phyloP scores from a whole-genome alignment of 2,797 vertebrate genomes.

The Merluccius polli region DNA sequence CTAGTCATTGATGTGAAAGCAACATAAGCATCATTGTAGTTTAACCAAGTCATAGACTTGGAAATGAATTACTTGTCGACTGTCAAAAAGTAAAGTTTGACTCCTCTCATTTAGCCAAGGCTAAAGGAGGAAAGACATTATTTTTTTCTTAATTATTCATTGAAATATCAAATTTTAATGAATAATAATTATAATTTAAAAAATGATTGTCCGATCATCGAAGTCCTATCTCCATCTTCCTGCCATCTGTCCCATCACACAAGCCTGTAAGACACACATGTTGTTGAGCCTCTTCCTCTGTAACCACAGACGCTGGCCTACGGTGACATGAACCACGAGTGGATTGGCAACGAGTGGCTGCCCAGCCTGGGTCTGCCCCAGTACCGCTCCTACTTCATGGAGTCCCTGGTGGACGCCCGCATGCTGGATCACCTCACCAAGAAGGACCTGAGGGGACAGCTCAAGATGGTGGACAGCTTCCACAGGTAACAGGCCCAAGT shows the following conservation, averaged over 20 bases:
- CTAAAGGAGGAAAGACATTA: neutral
- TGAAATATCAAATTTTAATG: neutral
- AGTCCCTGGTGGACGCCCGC: slow-evolving; percentile 94
- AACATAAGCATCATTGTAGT: neutral
- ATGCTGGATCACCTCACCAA: slow-evolving; percentile 98
- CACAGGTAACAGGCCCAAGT: slow-evolving; percentile 69
- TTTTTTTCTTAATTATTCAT: neutral
- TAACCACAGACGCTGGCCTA: slow-evolving; percentile 84
- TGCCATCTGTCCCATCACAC: neutral
- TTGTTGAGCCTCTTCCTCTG: neutral
- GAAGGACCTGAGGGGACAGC: slow-evolving; percentile 93
- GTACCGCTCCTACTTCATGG: slow-evolving; percentile 98
- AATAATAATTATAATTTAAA: neutral
- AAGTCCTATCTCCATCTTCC: neutral
- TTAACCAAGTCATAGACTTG: neutral
- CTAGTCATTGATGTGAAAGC: neutral
- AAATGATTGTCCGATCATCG: neutral
- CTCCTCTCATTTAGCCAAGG: neutral
- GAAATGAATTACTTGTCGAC: neutral
- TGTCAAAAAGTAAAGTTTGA: neutral
- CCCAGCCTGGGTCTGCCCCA: slow-evolving; percentile 92
- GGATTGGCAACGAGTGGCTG: slow-evolving; percentile 97
- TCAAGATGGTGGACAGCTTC: slow-evolving; percentile 98
- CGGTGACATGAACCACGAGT: slow-evolving; percentile 98
- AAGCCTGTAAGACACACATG: neutral